These are phyloP conservation scores for Agapostemon virescens DNA, from an alignment of 2,888 invertebrate genomes.

Conservation along the genomic window DNA sequence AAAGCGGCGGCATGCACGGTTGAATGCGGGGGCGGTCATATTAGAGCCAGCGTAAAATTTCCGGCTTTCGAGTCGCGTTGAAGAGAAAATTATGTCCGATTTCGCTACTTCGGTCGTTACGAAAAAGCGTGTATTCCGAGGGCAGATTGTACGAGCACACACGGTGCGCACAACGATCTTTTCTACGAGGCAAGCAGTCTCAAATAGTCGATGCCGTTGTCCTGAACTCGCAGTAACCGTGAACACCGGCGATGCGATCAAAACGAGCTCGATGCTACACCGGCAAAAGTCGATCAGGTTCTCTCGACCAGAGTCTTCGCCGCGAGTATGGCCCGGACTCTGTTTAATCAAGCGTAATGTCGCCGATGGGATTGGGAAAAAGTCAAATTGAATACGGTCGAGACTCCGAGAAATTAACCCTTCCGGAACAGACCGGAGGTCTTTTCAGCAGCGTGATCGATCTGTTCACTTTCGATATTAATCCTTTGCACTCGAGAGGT, in stretches of 20 bases:
- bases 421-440: background rate
- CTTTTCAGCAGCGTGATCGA: background rate
- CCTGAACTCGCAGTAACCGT: background rate
- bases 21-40: background rate
- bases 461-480: background rate
- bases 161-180: background rate
- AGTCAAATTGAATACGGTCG: constrained; percentile 1
- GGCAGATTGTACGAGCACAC: too few species aligned
- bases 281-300: constrained; percentile 1
- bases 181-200: background rate
- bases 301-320: background rate
- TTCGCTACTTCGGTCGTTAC: constrained; percentile 9
- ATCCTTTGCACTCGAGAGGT: background rate
- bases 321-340: background rate
- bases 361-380: constrained; percentile 15
- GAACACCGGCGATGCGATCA: background rate
- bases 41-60: constrained; percentile 12
- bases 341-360: constrained; percentile 17
- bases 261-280: background rate
- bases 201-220: background rate
- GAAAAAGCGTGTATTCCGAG: background rate
- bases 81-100: constrained; percentile 12
- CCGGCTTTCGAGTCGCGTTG: constrained; percentile 1
- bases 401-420: constrained; percentile 15
- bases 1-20: background rate